phyloP scores from a whole-genome alignment of 2,888 invertebrate genomes.

The Pseudococcus jackbeardsleyi region DNA sequence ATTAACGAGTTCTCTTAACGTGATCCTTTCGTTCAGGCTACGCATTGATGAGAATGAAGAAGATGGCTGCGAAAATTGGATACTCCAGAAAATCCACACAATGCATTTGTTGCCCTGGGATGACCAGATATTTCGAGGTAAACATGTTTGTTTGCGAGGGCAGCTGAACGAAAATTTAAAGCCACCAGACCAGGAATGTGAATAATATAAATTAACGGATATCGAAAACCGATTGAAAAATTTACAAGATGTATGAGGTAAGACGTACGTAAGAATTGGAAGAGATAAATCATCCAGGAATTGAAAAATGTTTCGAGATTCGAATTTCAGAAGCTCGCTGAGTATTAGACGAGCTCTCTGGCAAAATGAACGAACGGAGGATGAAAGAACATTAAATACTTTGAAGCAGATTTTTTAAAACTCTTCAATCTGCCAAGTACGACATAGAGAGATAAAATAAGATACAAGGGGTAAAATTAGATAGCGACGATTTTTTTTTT shows the following conservation, averaged over 20 bases:
- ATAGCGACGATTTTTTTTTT: background rate
- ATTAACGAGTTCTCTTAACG: no score
- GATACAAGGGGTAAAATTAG: background rate
- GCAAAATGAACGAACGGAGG: background rate
- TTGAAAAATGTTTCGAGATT: background rate
- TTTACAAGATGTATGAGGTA: background rate
- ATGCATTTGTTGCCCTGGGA: no score
- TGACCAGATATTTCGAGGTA: no score
- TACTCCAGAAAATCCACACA: no score
- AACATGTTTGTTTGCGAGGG: no score
- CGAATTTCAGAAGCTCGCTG: background rate
- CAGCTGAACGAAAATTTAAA: no score
- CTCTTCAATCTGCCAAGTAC: slow-evolving; percentile 9
- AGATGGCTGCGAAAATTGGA: no score
- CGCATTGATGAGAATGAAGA: no score
- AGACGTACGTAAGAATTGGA: background rate
- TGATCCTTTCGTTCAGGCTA: no score
- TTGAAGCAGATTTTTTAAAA: slow-evolving; percentile 20
- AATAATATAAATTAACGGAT: slow-evolving; percentile 1
- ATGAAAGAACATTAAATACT: slow-evolving; percentile 20
- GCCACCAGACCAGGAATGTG: background rate
- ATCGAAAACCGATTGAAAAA: background rate
- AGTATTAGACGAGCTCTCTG: background rate
- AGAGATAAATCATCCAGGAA: slow-evolving; percentile 33
- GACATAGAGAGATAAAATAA: background rate